phyloP scores from a whole-genome alignment of 1,140 invertebrate genomes.

The Papilio polytes region DNA sequence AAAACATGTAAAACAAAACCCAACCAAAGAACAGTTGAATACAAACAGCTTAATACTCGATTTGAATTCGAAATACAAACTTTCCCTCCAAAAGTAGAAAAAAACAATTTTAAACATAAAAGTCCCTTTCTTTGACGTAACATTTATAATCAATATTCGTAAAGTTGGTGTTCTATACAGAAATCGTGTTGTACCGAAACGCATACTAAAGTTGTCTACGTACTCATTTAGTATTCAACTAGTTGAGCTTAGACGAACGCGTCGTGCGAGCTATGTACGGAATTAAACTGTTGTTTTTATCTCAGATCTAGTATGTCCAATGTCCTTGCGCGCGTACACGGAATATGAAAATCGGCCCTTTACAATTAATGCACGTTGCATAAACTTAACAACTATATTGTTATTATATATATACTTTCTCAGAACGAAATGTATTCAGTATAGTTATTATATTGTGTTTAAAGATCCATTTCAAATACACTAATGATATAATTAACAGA shows the following conservation, averaged over 20 bases:
- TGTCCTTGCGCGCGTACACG: constrained; percentile 59
- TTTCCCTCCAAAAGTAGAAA: constrained; percentile 61
- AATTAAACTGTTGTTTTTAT: constrained; percentile 70
- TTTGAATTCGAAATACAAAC: constrained; percentile 53
- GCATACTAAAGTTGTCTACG: constrained; percentile 62
- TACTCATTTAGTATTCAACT: constrained; percentile 74
- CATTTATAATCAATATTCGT: constrained; percentile 73
- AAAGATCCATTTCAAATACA: neutral
- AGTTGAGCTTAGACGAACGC: constrained; percentile 56
- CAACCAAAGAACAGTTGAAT: constrained; percentile 28
- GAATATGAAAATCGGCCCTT: constrained; percentile 37
- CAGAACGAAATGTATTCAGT: neutral
- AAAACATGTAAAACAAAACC: neutral
- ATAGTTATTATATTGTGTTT: neutral
- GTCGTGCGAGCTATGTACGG: constrained; percentile 59
- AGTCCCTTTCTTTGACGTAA: constrained; percentile 45
- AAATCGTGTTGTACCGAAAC: constrained; percentile 66
- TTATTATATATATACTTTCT: constrained; percentile 32
- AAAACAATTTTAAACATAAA: constrained; percentile 52
- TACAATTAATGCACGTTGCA: constrained; percentile 29
- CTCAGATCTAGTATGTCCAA: constrained; percentile 64
- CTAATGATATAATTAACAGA: neutral
- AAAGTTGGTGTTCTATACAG: constrained; percentile 69
- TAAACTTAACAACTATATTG: constrained; percentile 30
- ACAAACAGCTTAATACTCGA: constrained; percentile 42